phyloP scores from a whole-genome alignment of 2,797 vertebrate species.

The Microcaecilia unicolor region DNA sequence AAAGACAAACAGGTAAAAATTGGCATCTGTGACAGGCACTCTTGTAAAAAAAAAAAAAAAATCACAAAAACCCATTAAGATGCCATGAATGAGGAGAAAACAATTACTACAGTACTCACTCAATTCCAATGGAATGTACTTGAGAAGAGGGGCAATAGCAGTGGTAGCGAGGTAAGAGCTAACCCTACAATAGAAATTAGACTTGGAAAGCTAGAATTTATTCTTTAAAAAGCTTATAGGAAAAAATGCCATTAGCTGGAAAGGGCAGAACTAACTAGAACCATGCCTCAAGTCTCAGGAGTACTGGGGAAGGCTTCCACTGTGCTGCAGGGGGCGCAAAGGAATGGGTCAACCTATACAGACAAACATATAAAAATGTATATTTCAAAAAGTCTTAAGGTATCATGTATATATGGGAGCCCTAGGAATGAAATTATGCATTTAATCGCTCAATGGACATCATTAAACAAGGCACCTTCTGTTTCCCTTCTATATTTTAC shows the following conservation, averaged over 20 bases:
- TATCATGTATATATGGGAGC: constrained; percentile 16
- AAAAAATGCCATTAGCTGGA: constrained; percentile 10
- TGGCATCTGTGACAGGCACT: no score
- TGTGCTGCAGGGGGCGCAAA: constrained; percentile 22
- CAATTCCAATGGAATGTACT: no score
- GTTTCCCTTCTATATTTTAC: constrained; percentile 34
- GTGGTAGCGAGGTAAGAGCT: no score
- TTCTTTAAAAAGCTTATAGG: constrained; percentile 34
- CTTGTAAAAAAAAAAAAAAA: no score
- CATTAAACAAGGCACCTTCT: no score
- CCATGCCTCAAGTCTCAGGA: constrained; percentile 25
- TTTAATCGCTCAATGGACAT: no score
- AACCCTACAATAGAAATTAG: no score
- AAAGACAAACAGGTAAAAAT: no score
- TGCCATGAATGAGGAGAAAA: no score
- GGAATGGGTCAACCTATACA: constrained; percentile 14
- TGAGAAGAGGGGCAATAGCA: no score
- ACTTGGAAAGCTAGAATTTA: constrained; percentile 4
- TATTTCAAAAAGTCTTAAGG: constrained; percentile 29
- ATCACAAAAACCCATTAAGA: no score
- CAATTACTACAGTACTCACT: no score
- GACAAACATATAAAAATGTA: constrained; percentile 2
- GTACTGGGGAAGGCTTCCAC: constrained; percentile 28
- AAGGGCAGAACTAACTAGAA: constrained; percentile 19
- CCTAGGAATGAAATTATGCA: constrained; percentile 23